Percentiles rank a stretch among this genome's conserved stretches.
Conservation (phyloP, 53 echinoderm and acorn worm species). For the Temnopleurus reevesii region DNA sequence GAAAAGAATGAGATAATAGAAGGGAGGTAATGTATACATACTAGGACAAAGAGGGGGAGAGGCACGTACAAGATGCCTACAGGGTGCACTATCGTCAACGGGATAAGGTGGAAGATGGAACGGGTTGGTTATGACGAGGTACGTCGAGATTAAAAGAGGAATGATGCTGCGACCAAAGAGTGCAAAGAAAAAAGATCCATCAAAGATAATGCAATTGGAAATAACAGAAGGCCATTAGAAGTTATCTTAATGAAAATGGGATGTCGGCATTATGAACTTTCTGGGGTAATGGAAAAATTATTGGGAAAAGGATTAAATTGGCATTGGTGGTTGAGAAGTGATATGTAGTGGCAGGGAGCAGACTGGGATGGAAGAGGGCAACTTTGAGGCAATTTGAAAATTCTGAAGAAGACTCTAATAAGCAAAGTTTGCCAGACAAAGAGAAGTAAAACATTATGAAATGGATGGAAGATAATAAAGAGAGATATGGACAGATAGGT, state of each 20-base stretch:
- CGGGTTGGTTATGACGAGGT: background rate
- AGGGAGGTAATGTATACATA: background rate
- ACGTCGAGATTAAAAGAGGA: background rate
- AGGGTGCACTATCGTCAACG: background rate
- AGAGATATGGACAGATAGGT: background rate
- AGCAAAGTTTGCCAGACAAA: background rate
- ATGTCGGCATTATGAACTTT: background rate
- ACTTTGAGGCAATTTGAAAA: background rate
- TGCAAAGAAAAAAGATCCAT: background rate
- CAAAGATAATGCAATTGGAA: background rate
- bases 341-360: too few species aligned
- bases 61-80: slow-evolving; percentile 17
- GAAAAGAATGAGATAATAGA: slow-evolving; percentile 32
- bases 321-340: background rate
- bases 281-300: background rate
- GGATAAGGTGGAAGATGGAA: background rate
- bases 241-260: background rate
- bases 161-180: background rate
- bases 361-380: background rate
- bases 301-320: background rate
- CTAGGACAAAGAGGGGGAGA: background rate
- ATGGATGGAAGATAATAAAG: background rate
- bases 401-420: background rate
- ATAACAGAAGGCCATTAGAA: background rate
- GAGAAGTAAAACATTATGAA: background rate